A percentile compares a stretch with the other conserved stretches of the same genome.
These are phyloP conservation scores for Phlogophora meticulosa DNA, from an alignment of 2,888 invertebrate genomes.

Conservation along the genomic window DNA sequence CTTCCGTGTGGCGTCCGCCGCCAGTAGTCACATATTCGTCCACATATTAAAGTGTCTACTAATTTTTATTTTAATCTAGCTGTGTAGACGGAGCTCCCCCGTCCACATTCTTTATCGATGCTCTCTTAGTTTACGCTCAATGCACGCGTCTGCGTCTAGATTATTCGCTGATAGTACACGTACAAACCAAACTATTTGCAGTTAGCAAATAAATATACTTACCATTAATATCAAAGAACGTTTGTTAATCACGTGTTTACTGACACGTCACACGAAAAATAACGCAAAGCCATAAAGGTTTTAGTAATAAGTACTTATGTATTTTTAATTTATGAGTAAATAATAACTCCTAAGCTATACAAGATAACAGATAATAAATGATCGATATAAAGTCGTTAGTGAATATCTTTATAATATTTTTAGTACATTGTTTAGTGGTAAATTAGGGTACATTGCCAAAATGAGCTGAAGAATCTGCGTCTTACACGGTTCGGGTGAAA, in stretches of 20 bases:
- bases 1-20: constrained; percentile 11
- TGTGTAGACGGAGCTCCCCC: constrained; percentile 40
- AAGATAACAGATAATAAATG: constrained; percentile 11
- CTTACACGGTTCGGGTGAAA: constrained; percentile 80
- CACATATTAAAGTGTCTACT: constrained; percentile 29
- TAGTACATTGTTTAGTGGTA: constrained; percentile 51
- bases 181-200: constrained; percentile 18
- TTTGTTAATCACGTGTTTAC: neutral
- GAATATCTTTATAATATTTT: constrained; percentile 50
- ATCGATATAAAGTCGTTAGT: constrained; percentile 31
- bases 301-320: constrained; percentile 11
- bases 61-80: constrained; percentile 58
- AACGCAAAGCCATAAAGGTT: constrained; percentile 15
- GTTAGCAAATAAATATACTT: constrained; percentile 15
- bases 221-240: constrained; percentile 9
- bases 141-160: constrained; percentile 56
- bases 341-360: constrained; percentile 14
- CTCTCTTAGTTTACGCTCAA: constrained; percentile 53
- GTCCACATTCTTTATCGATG: constrained; percentile 55
- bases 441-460: constrained; percentile 81
- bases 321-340: constrained; percentile 7
- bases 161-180: constrained; percentile 58
- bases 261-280: constrained; percentile 12
- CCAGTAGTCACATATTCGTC: constrained; percentile 19
- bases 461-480: constrained; percentile 81